A percentile compares a stretch with the other conserved stretches of the same genome.
Evolutionary conservation across 2,888 invertebrate species (phyloP).

Genomic region (Drosophila affinis): DNA sequence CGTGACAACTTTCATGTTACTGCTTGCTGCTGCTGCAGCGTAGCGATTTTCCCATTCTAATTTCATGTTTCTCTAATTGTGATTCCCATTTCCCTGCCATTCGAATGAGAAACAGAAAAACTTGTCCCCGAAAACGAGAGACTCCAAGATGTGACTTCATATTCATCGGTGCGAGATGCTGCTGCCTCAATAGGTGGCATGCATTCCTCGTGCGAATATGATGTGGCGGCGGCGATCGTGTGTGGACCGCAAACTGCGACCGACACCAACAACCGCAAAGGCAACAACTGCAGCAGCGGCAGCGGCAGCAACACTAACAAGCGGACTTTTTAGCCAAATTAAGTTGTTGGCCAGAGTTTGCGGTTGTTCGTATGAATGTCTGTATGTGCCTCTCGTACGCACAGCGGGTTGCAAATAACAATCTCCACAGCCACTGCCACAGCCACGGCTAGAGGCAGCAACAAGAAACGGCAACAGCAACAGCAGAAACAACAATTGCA

Average conservation of each 20-base stretch:
- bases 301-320: conserved; percentile 67
- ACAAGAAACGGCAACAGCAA: conserved; percentile 42
- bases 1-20: conserved; percentile 76
- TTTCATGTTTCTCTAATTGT: conserved; percentile 67
- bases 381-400: conserved; percentile 55
- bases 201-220: conserved; percentile 39
- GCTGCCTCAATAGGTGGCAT: neutral
- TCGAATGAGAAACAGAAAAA: neutral
- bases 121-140: neutral
- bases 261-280: conserved; percentile 24
- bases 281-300: conserved; percentile 14
- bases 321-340: conserved; percentile 76
- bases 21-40: conserved; percentile 40
- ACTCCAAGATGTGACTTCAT: conserved; percentile 33
- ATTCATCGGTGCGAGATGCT: conserved; percentile 30
- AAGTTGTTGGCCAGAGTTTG: conserved; percentile 75
- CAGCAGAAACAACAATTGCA: conserved; percentile 43
- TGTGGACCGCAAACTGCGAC: conserved; percentile 42
- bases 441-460: conserved; percentile 30
- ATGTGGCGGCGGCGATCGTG: conserved; percentile 29
- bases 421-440: conserved; percentile 72
- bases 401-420: conserved; percentile 79
- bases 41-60: conserved; percentile 38
- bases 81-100: conserved; percentile 34
- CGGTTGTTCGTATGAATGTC: conserved; percentile 40